phyloP scores from a whole-genome alignment of 2,888 invertebrate genomes.

The Drosophila sordidapex region DNA sequence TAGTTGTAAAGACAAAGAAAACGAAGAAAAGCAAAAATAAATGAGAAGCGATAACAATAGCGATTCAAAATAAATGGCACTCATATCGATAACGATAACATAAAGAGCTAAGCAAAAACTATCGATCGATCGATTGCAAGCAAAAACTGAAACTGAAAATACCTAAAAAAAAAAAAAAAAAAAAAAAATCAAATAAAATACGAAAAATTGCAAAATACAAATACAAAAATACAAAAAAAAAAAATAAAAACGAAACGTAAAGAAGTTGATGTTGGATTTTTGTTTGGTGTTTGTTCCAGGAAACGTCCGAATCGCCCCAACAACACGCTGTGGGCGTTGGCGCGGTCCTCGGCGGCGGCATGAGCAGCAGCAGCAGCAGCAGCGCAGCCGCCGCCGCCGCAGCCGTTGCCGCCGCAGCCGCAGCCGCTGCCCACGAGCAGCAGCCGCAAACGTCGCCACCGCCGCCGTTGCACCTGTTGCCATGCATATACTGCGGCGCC shows the following conservation, averaged over 20 bases:
- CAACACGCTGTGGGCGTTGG: constrained; percentile 88
- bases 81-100: constrained; percentile 57
- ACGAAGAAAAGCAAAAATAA: constrained; percentile 73
- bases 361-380: constrained; percentile 72
- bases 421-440: constrained; percentile 73
- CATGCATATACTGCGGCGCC: constrained; percentile 95
- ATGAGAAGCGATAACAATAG: constrained; percentile 62
- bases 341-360: constrained; percentile 72
- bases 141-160: constrained; percentile 75
- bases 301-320: constrained; percentile 88
- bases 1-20: constrained; percentile 73
- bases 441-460: constrained; percentile 70
- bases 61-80: constrained; percentile 42
- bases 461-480: constrained; percentile 86
- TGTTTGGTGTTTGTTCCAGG: constrained; percentile 94
- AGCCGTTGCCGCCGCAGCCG: constrained; percentile 52
- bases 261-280: constrained; percentile 95
- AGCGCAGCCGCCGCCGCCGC: constrained; percentile 67
- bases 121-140: constrained; percentile 70
- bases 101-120: constrained; percentile 55
- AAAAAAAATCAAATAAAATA: constrained; percentile 55
- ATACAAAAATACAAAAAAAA: constrained; percentile 84
- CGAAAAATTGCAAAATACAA: constrained; percentile 85
- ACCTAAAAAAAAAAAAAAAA: constrained; percentile 39
- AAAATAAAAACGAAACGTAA: constrained; percentile 75